phyloP scores from a whole-genome alignment of 2,888 invertebrate genomes.

The Smittia sp. region DNA sequence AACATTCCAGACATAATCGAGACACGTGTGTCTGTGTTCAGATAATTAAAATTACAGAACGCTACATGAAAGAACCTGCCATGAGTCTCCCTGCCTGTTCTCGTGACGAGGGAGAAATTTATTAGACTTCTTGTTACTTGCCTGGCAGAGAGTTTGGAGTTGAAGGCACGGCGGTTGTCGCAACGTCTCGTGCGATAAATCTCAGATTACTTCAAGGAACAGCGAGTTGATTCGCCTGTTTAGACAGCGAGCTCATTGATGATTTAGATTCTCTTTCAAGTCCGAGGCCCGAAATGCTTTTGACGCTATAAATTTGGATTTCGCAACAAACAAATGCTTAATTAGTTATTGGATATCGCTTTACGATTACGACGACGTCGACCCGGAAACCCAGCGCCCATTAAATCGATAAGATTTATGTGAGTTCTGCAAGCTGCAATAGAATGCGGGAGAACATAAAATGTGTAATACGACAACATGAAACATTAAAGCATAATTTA shows the following conservation, averaged over 20 bases:
- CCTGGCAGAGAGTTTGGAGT: background rate
- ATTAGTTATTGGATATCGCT: conserved; percentile 11
- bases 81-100: background rate
- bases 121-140: conserved; percentile 1
- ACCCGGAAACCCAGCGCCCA: background rate
- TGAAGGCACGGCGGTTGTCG: background rate
- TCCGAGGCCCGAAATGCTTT: background rate
- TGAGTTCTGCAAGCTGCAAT: conserved; percentile 5
- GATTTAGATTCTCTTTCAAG: no score
- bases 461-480: conserved; percentile 38
- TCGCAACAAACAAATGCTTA: conserved; percentile 10
- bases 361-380: background rate
- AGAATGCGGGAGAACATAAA: conserved; percentile 29
- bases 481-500: conserved; percentile 41
- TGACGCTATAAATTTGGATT: background rate
- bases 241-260: no score
- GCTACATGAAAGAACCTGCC: conserved; percentile 19
- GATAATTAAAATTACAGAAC: conserved; percentile 26
- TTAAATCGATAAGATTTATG: conserved; percentile 17
- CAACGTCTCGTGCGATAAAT: background rate
- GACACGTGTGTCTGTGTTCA: conserved; percentile 31
- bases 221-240: no score
- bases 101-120: conserved; percentile 8
- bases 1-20: conserved; percentile 34
- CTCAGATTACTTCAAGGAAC: background rate